Percentiles rank a stretch among this genome's conserved stretches.
Conservation (phyloP, 2,113 vertebrate genomes). For the Cairina moschata region DNA sequence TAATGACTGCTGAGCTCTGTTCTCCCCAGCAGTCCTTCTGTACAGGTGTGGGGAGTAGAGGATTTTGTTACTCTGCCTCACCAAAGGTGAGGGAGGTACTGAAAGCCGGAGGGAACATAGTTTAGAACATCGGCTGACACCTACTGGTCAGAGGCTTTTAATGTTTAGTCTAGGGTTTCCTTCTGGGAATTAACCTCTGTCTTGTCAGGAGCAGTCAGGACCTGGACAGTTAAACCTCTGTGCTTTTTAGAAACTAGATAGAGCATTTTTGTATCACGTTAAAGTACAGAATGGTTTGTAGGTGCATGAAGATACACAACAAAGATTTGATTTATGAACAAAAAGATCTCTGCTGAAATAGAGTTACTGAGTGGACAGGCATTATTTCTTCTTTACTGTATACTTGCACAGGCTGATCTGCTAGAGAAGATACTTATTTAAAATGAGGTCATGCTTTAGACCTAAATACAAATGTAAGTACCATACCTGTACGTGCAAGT, state of each 20-base stretch:
- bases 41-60: background rate
- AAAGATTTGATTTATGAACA: background rate
- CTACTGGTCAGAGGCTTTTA: background rate
- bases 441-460: background rate
- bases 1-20: background rate
- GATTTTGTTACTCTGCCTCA: background rate
- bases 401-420: background rate
- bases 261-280: rapidly evolving
- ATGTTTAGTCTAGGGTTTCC: background rate
- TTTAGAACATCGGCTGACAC: background rate
- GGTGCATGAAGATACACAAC: background rate
- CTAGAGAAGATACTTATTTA: background rate
- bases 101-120: background rate
- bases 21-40: background rate
- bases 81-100: background rate
- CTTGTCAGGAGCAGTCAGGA: background rate
- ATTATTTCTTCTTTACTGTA: background rate
- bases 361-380: background rate
- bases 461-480: background rate
- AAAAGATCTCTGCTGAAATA: background rate
- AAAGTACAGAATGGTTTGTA: background rate
- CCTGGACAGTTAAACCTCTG: background rate
- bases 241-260: background rate
- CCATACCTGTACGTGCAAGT: background rate
- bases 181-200: background rate